These are phyloP conservation scores for Halcyon senegalensis DNA, from an alignment of 2,113 vertebrate genomes.

Conservation along the genomic window DNA sequence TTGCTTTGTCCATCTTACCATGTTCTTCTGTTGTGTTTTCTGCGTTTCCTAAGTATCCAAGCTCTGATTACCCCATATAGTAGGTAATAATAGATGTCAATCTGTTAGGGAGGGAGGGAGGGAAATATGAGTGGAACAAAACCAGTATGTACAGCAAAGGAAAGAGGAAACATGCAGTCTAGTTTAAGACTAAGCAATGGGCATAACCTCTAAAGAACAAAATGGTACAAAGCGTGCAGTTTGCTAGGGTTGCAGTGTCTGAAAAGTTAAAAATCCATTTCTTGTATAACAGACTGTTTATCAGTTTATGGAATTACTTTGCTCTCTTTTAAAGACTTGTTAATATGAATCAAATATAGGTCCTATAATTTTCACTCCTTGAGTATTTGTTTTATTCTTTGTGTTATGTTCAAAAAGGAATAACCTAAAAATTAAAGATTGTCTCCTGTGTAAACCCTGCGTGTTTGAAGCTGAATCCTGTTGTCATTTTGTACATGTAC, in stretches of 20 bases:
- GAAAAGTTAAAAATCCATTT: background rate
- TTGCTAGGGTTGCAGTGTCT: background rate
- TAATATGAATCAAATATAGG: background rate
- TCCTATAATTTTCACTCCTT: background rate
- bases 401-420: background rate
- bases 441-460: background rate
- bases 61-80: background rate
- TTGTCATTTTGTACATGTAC: background rate
- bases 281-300: background rate
- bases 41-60: background rate
- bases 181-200: background rate
- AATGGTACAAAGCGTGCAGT: background rate
- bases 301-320: background rate
- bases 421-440: background rate
- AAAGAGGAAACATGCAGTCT: background rate
- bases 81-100: background rate
- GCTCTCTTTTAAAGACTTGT: background rate
- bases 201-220: background rate
- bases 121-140: background rate
- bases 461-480: background rate
- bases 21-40: background rate
- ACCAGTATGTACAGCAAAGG: background rate
- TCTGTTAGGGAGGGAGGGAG: background rate
- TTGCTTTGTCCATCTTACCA: background rate
- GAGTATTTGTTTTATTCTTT: background rate